Percentiles rank a stretch among this genome's conserved stretches.
Evolutionary conservation across 1,140 invertebrate genomes (phyloP).

Genomic region (Microplitis mediator): DNA sequence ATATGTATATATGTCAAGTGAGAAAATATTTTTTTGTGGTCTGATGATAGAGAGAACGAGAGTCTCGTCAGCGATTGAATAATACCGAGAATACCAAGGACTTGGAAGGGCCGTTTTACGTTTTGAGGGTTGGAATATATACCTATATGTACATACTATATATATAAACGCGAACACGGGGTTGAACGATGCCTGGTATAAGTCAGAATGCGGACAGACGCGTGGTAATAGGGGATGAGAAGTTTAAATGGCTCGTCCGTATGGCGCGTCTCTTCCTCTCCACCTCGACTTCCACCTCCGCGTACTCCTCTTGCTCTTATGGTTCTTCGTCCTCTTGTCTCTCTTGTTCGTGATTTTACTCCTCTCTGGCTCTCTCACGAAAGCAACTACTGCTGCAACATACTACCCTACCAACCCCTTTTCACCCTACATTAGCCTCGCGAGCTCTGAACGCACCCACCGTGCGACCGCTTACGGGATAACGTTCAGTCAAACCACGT

Average conservation of each 20-base stretch:
- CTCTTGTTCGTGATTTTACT: conserved; percentile 25
- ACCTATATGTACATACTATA: conserved; percentile 2
- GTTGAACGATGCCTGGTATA: conserved; percentile 61
- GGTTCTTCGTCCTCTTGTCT: conserved; percentile 9
- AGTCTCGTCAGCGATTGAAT: conserved; percentile 1
- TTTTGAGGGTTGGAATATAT: background rate
- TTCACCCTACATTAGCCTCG: conserved; percentile 36
- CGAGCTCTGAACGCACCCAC: conserved; percentile 30
- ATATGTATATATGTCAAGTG: background rate
- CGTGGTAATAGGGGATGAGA: conserved; percentile 59
- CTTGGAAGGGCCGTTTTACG: background rate
- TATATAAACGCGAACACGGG: conserved; percentile 39
- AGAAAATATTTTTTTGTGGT: background rate
- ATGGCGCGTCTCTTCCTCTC: conserved; percentile 57
- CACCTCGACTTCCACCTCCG: conserved; percentile 32
- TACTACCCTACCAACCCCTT: conserved; percentile 27
- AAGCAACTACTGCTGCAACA: conserved; percentile 8
- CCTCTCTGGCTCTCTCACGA: background rate
- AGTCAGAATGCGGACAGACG: conserved; percentile 63
- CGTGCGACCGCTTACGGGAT: conserved; percentile 21
- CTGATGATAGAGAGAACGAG: background rate
- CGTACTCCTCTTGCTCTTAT: conserved; percentile 26
- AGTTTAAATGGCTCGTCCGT: conserved; percentile 65
- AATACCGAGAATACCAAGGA: background rate
- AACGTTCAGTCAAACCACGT: conserved; percentile 27